Evolutionary conservation across 2,797 vertebrate genomes (phyloP).

Genomic region (Malacoctenus gilli): DNA sequence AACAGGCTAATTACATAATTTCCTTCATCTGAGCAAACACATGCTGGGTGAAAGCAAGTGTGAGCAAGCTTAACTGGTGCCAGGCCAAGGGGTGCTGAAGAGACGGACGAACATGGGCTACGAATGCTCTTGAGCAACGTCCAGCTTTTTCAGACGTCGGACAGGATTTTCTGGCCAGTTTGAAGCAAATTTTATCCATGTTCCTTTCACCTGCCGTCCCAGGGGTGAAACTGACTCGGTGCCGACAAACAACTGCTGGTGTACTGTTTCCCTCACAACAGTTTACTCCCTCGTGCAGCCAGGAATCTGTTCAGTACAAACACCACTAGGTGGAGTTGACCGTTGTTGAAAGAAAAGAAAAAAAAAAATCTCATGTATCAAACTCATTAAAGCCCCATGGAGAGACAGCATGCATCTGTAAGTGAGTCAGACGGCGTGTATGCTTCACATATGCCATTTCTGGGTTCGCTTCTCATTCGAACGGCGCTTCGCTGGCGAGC

Average conservation of each 20-base stretch:
- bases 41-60: slow-evolving; percentile 84
- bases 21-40: slow-evolving; percentile 95
- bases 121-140: slow-evolving; percentile 19
- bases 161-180: slow-evolving; percentile 28
- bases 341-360: slow-evolving; percentile 65
- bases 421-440: slow-evolving; percentile 34
- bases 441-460: slow-evolving; percentile 28
- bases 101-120: too few relatives aligned
- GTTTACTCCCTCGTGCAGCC: slow-evolving; percentile 44
- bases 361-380: slow-evolving; percentile 58
- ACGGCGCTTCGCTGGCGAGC: background rate
- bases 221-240: slow-evolving; percentile 33
- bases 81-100: slow-evolving; percentile 52
- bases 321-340: slow-evolving; percentile 82
- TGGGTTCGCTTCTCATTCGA: slow-evolving; percentile 26
- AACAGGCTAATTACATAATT: slow-evolving; percentile 95
- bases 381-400: slow-evolving; percentile 59
- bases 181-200: slow-evolving; percentile 47
- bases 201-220: slow-evolving; percentile 27
- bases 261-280: slow-evolving; percentile 58
- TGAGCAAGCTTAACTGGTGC: slow-evolving; percentile 80
- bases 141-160: slow-evolving; percentile 22
- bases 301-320: slow-evolving; percentile 65
- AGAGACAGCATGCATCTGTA: slow-evolving; percentile 51
- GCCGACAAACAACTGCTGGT: slow-evolving; percentile 55